Evolutionary conservation across 2,113 vertebrate species (phyloP).

Genomic region (Nymphicus hollandicus): DNA sequence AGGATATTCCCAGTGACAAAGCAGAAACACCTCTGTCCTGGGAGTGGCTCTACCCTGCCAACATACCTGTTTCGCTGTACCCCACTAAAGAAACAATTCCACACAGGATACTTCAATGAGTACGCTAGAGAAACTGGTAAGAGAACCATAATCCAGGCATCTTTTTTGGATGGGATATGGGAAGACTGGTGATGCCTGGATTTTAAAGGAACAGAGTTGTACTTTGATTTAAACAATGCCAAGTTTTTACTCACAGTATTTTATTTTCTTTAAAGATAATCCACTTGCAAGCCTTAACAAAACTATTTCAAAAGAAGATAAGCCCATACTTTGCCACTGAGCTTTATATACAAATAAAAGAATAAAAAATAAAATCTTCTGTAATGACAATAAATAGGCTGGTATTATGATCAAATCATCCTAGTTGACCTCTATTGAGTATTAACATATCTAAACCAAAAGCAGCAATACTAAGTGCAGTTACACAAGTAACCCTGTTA

Average conservation of each 20-base stretch:
- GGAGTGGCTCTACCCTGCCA: neutral
- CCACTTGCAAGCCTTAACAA: neutral
- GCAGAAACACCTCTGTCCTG: neutral
- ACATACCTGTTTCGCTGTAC: neutral
- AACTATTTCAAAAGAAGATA: neutral
- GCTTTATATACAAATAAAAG: neutral
- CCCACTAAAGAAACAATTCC: neutral
- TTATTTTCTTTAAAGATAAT: neutral
- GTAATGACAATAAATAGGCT: neutral
- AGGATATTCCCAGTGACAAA: neutral
- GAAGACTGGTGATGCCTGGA: neutral
- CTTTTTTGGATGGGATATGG: neutral
- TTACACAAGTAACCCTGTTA: neutral
- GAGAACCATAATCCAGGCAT: neutral
- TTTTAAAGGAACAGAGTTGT: neutral
- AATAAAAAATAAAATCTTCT: neutral
- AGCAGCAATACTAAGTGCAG: neutral
- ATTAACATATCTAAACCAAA: neutral
- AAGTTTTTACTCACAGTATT: neutral
- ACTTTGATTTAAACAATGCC: neutral
- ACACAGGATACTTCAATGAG: neutral
- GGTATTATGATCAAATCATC: neutral
- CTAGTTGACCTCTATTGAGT: neutral
- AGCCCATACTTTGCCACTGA: neutral
- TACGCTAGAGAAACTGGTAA: neutral